Base-by-base conservation (phyloP, 2,888 invertebrate genomes). In the Sesia bembeciformis region DNA sequence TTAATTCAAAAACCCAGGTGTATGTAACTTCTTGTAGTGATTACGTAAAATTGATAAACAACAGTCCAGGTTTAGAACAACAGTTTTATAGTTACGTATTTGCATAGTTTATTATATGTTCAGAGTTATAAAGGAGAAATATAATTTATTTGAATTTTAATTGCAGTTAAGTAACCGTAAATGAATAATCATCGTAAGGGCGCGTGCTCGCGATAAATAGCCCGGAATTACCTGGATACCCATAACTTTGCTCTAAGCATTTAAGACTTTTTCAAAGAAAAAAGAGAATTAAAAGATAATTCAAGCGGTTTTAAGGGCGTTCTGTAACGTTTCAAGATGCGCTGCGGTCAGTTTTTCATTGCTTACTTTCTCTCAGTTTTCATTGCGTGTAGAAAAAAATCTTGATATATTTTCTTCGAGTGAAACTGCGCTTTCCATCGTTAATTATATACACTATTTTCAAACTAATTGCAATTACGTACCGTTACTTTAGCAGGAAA, bases 381-480 rank as follows among this genome's bases (percentile, higher is more conserved):
- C 78, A 80, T 82, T 76, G 87, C 85, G 87, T 86, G 87, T 84
- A 81, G 46, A 86, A 84, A 65, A n/a, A 87, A 84, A 86, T 86
- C 86, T 86, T 84, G 85, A 86, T 82, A 75, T 71, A 70, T 81
- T 81, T 78, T 79, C 77, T 64, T 66, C 72, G 74, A 80, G 83
- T 81, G 83, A 81, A 81, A 82, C 78, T 76, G 40, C 73, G 85
- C 85, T 87, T 86, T 87, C 86, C 80, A 81, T 79, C 68, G 76
- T 75, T 84, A 82, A 81, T 79, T 78, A 75, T 82, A 80, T 82
- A 82, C 81, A 80, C 68, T 70, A 76, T 79, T 74, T 64, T 80
- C 68, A 73, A 77, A 67, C 76, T 82, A 77, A 82, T 81, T 79
- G 77, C 76, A 81, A 80, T 79, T 78, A 80, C 39, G 40, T 53